Conservation (phyloP, 2,797 vertebrate genomes). For the Enteromius thamalakanensis region DNA sequence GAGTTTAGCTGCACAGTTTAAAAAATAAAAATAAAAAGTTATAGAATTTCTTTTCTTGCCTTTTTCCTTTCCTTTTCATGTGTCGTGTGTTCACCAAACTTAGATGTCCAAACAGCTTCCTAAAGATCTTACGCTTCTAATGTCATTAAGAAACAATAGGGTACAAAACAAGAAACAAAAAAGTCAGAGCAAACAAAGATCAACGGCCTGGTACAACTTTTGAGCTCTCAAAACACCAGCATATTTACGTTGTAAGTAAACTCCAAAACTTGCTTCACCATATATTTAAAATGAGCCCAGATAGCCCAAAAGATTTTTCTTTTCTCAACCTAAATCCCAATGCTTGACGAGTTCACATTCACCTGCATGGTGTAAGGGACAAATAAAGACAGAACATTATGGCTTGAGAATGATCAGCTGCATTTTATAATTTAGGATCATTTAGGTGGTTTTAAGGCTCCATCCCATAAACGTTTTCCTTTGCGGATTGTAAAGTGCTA, state of each 20-base stretch:
- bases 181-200: constrained; percentile 1
- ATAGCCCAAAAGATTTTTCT: not conserved
- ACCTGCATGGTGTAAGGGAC: not conserved
- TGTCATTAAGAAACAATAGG: constrained; percentile 4
- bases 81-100: constrained; percentile 43
- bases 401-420: constrained; percentile 48
- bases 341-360: constrained; percentile 2
- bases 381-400: constrained; percentile 36
- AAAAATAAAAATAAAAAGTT: constrained; percentile 76
- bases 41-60: constrained; percentile 72
- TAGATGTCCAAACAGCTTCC: constrained; percentile 16
- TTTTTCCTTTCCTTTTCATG: constrained; percentile 46
- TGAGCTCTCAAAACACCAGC: not conserved
- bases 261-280: not conserved
- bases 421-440: constrained; percentile 40
- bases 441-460: constrained; percentile 43
- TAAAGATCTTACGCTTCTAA: constrained; percentile 20
- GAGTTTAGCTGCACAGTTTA: constrained; percentile 77
- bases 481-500: constrained; percentile 75
- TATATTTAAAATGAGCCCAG: not conserved
- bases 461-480: constrained; percentile 19
- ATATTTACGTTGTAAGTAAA: not conserved
- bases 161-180: not conserved
- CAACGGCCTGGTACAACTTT: constrained; percentile 1
- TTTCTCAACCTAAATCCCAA: not conserved